phyloP scores from a whole-genome alignment of 2,888 invertebrate species.

The Leptopilina syphax region DNA sequence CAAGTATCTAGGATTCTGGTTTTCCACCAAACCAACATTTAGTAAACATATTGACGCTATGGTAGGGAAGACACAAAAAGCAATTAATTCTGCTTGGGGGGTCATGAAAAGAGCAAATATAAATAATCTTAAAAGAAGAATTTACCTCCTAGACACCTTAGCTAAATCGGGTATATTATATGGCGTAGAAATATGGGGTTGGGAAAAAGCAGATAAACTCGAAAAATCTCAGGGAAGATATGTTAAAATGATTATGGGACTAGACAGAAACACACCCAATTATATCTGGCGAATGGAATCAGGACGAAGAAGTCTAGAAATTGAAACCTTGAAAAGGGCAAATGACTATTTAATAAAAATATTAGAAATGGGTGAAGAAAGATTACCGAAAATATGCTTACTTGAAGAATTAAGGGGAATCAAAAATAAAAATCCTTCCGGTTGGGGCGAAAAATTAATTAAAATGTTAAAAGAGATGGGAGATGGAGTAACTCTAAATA shows the following conservation, averaged over 20 bases:
- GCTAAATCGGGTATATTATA: background rate
- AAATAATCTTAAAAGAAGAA: background rate
- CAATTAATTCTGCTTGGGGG: constrained; percentile 48
- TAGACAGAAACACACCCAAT: background rate
- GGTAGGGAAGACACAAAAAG: background rate
- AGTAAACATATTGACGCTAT: background rate
- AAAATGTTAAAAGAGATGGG: background rate
- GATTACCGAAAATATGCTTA: constrained; percentile 37
- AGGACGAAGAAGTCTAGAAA: background rate
- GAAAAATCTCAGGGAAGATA: background rate
- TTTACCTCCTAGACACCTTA: background rate
- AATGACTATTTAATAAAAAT: background rate
- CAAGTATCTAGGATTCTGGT: background rate
- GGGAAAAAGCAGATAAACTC: background rate
- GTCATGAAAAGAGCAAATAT: background rate
- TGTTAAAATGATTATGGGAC: background rate
- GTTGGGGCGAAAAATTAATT: background rate
- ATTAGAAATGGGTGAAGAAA: background rate
- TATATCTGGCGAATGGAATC: constrained; percentile 23
- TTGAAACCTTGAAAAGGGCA: background rate
- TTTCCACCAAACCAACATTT: background rate
- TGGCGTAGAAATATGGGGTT: background rate
- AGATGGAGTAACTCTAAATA: background rate
- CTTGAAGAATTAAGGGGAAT: constrained; percentile 34
- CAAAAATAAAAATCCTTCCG: background rate